Conservation (phyloP, 2,888 invertebrate species). For the Philopedon plagiatum region DNA sequence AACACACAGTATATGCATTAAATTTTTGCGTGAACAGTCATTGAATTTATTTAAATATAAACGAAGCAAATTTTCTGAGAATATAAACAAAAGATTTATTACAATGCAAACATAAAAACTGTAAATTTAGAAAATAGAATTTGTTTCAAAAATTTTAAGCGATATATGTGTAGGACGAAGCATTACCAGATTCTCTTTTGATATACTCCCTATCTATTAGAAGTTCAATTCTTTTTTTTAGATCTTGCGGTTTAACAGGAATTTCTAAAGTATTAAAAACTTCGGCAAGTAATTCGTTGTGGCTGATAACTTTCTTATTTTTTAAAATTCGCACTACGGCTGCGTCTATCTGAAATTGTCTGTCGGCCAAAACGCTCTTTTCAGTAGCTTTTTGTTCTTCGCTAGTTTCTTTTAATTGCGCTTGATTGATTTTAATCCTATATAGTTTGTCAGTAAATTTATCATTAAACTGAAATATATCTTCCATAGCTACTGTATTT, state of each 20-base stretch:
- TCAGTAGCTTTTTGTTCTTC: slow-evolving; percentile 95
- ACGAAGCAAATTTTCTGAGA: too few species aligned
- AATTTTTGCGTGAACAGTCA: too few species aligned
- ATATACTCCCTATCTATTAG: slow-evolving; percentile 99
- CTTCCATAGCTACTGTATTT: slow-evolving; percentile 86
- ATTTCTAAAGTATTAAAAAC: slow-evolving; percentile 97
- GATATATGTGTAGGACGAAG: slow-evolving; percentile 95
- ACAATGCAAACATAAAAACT: neutral
- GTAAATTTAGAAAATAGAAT: neutral
- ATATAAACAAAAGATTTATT: neutral
- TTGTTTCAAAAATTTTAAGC: slow-evolving; percentile 76
- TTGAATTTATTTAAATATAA: too few species aligned
- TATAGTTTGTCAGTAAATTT: slow-evolving; percentile 96
- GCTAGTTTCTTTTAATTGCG: slow-evolving; percentile 82
- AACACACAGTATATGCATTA: too few species aligned
- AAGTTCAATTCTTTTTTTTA: slow-evolving; percentile 98
- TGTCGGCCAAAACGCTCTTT: slow-evolving; percentile 96
- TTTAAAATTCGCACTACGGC: slow-evolving; percentile 99
- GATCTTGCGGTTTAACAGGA: slow-evolving; percentile 96
- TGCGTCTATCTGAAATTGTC: slow-evolving; percentile 99
- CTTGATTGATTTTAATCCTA: slow-evolving; percentile 98
- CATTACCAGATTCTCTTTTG: slow-evolving; percentile 96
- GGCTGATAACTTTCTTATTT: slow-evolving; percentile 93
- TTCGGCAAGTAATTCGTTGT: slow-evolving; percentile 95
- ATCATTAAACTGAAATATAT: slow-evolving; percentile 84